Evolutionary conservation across 2,888 invertebrate genomes (phyloP), one percentile per base, ranked within the genome.

Genomic region (Leptinotarsa rubiginosa): DNA sequence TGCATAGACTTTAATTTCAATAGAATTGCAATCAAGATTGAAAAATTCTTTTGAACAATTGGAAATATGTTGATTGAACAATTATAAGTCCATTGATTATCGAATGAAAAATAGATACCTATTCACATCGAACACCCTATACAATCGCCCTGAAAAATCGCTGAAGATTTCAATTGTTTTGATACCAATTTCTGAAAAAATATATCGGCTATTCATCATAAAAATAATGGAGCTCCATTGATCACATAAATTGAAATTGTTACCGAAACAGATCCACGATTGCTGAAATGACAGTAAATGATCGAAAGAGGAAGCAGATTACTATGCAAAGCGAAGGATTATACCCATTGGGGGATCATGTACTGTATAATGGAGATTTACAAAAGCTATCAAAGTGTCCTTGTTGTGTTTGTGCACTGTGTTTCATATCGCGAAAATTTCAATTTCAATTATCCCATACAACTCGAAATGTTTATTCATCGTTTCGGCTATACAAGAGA

Each of bases 271-370:
- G 83, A 83, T 83, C 77, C 79, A 79, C 77, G 80, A 82, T 83
- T 81, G 83, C 83, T 84, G 84, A 85, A 84, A 84, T 84, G 84
- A 83, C 84, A 84, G 83, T 83, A 84, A 84, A 81, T 82, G 82
- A 81, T 81, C 80, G 82, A 83, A 84, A 82, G 83, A 83, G 84
- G 79, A 77, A 82, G 81, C 81, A 80, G 82, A 82, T 82, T 80
- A 80, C 80, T 82, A 84, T 84, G 84, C 83, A 84, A 83, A 84
- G 81, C 84, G 79, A 77, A 76, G 79, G 78, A 80, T 77, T 78
- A 78, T 75, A 74, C 76, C 76, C 69, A 78, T 78, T 80, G 79
- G 79, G 79, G 82, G 81, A 81, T 82, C 78, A 79, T 80, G 82
- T 78, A 78, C 81, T 78, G 80, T 77, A 82, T 81, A 82, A 81